phyloP scores from a whole-genome alignment of 2,797 vertebrate genomes.

The Mormyrops attenuatus region DNA sequence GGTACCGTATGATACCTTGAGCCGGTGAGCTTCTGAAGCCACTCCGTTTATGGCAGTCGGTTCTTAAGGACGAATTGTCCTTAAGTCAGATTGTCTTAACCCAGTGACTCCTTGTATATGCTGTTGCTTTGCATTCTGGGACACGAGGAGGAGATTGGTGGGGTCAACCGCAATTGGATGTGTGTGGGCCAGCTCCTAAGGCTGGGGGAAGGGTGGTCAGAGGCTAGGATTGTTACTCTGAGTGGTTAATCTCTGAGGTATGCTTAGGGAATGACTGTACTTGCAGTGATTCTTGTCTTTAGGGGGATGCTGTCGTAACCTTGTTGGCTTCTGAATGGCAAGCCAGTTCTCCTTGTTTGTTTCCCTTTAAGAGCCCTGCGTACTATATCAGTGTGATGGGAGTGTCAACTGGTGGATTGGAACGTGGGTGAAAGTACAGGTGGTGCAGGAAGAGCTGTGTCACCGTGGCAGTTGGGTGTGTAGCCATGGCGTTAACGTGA shows the following conservation, averaged over 20 bases:
- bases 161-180: background rate
- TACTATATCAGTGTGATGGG: background rate
- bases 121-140: background rate
- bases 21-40: background rate
- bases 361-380: background rate
- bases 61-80: background rate
- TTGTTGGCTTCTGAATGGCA: background rate
- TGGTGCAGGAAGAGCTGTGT: background rate
- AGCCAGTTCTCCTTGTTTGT: background rate
- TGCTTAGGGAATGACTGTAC: background rate
- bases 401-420: background rate
- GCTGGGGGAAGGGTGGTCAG: background rate
- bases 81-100: background rate
- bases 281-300: background rate
- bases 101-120: background rate
- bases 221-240: background rate
- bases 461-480: background rate
- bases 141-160: background rate
- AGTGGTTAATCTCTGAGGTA: background rate
- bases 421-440: constrained; percentile 2
- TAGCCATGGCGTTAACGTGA: background rate
- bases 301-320: background rate
- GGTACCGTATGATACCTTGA: background rate
- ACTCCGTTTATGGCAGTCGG: background rate
- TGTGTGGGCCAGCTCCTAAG: background rate